These are phyloP conservation scores for Corydoras sp. DNA, from an alignment of 2,113 vertebrate species.

Conservation along the genomic window DNA sequence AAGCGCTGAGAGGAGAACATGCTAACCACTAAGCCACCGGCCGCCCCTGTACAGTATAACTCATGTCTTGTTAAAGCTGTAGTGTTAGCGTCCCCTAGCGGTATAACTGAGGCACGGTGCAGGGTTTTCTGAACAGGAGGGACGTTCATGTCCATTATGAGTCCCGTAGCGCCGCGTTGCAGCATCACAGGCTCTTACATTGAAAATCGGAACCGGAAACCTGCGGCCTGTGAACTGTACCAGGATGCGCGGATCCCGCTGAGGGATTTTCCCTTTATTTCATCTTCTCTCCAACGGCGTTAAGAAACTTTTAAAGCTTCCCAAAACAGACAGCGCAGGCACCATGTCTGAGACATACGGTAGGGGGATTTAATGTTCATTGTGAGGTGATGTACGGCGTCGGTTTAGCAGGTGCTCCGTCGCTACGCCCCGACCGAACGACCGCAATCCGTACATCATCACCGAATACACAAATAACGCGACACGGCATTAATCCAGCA, in stretches of 20 bases:
- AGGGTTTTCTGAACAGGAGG: no score
- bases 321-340: conserved; percentile 22
- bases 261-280: conserved; percentile 48
- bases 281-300: conserved; percentile 34
- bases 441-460: no score
- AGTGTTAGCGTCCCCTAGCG: no score
- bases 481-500: no score
- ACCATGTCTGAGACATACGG: conserved; percentile 75
- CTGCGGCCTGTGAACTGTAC: conserved; percentile 46
- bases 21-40: no score
- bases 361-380: conserved; percentile 43
- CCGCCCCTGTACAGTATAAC: no score
- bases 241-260: conserved; percentile 56
- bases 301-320: not conserved
- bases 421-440: no score
- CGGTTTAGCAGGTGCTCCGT: not conserved
- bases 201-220: conserved; percentile 63
- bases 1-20: no score
- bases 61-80: no score
- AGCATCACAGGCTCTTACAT: conserved; percentile 54
- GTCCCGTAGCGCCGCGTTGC: not conserved
- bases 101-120: no score
- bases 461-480: no score
- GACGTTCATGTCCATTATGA: not conserved
- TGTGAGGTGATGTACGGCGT: not conserved